Evolutionary conservation across 1,140 invertebrate genomes (phyloP).

Genomic region (Sesamia nonagrioides): DNA sequence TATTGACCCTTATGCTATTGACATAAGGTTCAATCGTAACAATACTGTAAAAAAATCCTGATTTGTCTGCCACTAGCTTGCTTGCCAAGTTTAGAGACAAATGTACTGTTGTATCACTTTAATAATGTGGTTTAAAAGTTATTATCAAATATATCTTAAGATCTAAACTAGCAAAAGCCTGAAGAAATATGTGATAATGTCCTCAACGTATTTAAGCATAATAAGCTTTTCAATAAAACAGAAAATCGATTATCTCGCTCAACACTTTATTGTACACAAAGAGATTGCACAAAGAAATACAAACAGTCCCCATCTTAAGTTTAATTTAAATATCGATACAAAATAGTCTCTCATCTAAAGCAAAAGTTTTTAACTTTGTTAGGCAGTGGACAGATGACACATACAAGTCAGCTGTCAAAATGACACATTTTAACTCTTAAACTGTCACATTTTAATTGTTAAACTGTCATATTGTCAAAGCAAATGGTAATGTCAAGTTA

Average conservation of each 20-base stretch:
- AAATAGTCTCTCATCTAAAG: conserved; percentile 11
- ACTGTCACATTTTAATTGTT: not conserved
- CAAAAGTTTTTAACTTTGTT: conserved; percentile 7
- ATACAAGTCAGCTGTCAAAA: not conserved
- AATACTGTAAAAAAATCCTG: too few species aligned
- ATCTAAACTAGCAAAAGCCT: too few species aligned
- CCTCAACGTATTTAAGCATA: not conserved
- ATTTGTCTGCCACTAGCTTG: too few species aligned
- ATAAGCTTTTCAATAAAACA: not conserved
- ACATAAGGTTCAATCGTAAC: too few species aligned
- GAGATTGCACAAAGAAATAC: conserved; percentile 12
- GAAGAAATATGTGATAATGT: too few species aligned
- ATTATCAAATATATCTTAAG: too few species aligned
- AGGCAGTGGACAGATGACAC: conserved; percentile 10
- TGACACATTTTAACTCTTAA: conserved; percentile 6
- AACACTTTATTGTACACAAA: not conserved
- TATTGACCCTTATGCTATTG: too few species aligned
- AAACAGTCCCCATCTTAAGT: conserved; percentile 12
- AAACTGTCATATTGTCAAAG: not conserved
- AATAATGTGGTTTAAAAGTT: too few species aligned
- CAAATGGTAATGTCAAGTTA: not conserved
- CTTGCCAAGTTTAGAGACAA: too few species aligned
- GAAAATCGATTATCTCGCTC: too few species aligned
- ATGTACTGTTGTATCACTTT: too few species aligned
- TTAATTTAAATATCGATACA: conserved; percentile 31